phyloP scores from a whole-genome alignment of 2,888 invertebrate genomes.

The Gnatocerus cornutus region DNA sequence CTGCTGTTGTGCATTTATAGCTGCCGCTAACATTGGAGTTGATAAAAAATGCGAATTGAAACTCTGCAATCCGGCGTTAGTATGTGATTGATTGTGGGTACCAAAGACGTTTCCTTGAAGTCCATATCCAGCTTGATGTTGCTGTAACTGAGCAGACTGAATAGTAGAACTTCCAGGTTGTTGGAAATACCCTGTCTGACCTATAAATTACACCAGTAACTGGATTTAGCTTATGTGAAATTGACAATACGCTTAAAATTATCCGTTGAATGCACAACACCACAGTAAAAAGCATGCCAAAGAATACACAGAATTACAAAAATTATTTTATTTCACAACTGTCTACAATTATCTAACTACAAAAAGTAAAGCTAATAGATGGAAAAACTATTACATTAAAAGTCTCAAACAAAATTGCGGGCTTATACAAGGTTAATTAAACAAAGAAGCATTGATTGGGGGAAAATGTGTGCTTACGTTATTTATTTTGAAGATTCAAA shows the following conservation, averaged over 20 bases:
- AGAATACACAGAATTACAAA: constrained; percentile 57
- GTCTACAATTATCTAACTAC: constrained; percentile 53
- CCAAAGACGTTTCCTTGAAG: constrained; percentile 73
- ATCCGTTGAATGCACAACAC: constrained; percentile 39
- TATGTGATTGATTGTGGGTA: constrained; percentile 70
- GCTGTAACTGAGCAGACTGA: constrained; percentile 70
- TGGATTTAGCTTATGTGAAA: constrained; percentile 17
- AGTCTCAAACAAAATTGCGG: constrained; percentile 36
- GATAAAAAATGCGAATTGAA: constrained; percentile 75
- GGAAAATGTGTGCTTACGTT: constrained; percentile 17
- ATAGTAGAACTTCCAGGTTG: constrained; percentile 71
- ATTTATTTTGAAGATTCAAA: constrained; percentile 4
- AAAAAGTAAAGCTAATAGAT: constrained; percentile 44
- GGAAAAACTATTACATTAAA: constrained; percentile 40
- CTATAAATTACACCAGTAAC: constrained; percentile 60
- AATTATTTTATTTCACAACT: constrained; percentile 55
- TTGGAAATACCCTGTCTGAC: constrained; percentile 72
- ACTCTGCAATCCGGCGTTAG: constrained; percentile 73
- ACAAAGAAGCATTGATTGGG: constrained; percentile 30
- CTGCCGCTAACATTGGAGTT: constrained; percentile 77
- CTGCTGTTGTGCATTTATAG: constrained; percentile 75
- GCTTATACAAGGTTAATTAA: constrained; percentile 37
- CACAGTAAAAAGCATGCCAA: constrained; percentile 54
- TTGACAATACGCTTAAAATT: constrained; percentile 24
- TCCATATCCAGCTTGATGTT: constrained; percentile 70